Evolutionary conservation across 2,888 invertebrate genomes (phyloP), one percentile per base, ranked within the genome.

Genomic region (Eudasyphora cyanicolor): DNA sequence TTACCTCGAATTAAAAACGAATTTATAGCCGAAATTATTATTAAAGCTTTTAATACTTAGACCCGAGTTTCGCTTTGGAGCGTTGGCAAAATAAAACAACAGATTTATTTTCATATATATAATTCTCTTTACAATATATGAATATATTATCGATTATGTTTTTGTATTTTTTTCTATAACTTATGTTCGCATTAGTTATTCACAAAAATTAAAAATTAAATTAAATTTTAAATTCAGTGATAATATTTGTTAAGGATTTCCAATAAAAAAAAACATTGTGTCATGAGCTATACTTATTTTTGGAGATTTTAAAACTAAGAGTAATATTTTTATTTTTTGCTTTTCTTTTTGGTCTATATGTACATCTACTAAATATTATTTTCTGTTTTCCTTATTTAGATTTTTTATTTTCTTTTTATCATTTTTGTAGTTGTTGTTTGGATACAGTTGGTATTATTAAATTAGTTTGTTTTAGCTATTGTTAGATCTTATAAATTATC

Each of bases 51-150:
- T 21, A 69, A 64, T 67, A 42, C 42, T 67, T 67, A 67, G 67
- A 67, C 38, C 67, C 7, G 8, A 38, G 6, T 17, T 35, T 74
- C 79, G 14, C 62, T 49, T 70, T 73, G 32, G 17, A 14, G 19
- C 7, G 6, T 54, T 35, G 45, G 10, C 17, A n/a, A 86, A 87
- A 85, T 85, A 82, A 86, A 87, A 87, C 85, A 83, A 83, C 85
- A 84, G 19, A 42, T 57, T 64, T 74, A 70, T 75, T 69, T 19
- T 73, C 74, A 62, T 21, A 17, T 76, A 77, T 76, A 17, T 69
- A 62, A 24, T 32, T 73, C 67, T 82, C 79, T 85, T 79, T 81
- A 49, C 69, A 74, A 69, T 76, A 69, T 60, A 62, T 71, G 54
- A 69, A 67, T 77, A 51, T 77, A 83, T 49, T 82, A 42, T 67